Conservation (phyloP, 2,888 invertebrate species). For the Pseudococcus jackbeardsleyi region DNA sequence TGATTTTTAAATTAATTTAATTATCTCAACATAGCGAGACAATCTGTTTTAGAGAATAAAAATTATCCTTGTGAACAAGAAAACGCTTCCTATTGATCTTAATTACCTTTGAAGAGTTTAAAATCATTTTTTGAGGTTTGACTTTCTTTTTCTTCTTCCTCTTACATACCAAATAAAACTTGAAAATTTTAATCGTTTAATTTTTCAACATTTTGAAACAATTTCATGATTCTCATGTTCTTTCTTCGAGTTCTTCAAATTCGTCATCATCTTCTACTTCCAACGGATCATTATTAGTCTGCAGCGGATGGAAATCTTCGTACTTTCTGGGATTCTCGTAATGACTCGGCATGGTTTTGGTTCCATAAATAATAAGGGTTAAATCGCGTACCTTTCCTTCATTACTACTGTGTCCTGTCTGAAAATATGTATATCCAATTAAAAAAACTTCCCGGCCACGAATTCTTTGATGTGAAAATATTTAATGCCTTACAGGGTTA, state of each 20-base stretch:
- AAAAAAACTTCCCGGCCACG: background rate
- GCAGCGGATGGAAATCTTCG: background rate
- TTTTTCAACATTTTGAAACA: background rate
- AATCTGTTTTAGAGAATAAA: too few species aligned
- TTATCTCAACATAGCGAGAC: too few species aligned
- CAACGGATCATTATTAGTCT: background rate
- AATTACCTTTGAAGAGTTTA: too few species aligned
- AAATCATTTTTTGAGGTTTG: too few species aligned
- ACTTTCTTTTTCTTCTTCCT: too few species aligned
- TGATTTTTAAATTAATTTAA: too few species aligned
- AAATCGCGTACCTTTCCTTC: constrained; percentile 75
- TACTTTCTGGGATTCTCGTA: constrained; percentile 70
- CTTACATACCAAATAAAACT: too few species aligned
- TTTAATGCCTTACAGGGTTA: background rate
- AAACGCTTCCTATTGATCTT: too few species aligned
- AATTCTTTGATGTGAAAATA: background rate
- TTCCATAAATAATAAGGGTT: constrained; percentile 79
- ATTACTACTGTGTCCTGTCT: constrained; percentile 69
- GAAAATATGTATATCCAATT: background rate
- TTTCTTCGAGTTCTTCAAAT: background rate
- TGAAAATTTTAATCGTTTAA: too few species aligned
- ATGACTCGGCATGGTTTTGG: constrained; percentile 76
- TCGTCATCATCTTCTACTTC: background rate
- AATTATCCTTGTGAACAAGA: too few species aligned
- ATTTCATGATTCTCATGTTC: background rate